Base-by-base conservation (phyloP, 2,888 invertebrate genomes). In the Perdita meconis region DNA sequence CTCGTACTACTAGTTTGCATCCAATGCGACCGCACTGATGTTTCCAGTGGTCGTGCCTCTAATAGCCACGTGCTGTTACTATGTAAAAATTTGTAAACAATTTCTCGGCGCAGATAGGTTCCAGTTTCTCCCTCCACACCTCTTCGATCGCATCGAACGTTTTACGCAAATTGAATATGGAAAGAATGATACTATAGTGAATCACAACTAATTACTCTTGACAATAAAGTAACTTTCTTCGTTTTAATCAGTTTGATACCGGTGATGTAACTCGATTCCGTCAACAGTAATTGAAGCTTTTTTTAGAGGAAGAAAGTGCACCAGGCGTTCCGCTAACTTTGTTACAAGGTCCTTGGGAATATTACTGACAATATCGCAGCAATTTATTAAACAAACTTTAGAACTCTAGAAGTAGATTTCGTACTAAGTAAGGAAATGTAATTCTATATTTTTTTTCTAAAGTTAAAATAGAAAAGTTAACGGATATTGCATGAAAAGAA, bases 1-100 rank as follows among this genome's bases (percentile, higher is more conserved):
- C 56, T 44, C 8, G n/a, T 53, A 73, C 78, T 74, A 81, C 70
- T 78, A 34, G 60, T 26, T 55, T 60, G 70, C 81, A 69, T 74
- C 81, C 73, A 73, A 67, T 78, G 78, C 42, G 60, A 81, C 64
- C 81, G 78, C 70, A 57, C n/a, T 34, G 53, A 57, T 60, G 42
- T 55, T n/a, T 61, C 44, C 50, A 57, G 30, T 61, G 42, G 22
- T 55, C 38, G 34, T 44, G 44, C 44, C 44, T 53, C 51, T 57
- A 42, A 44, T 63, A 57, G 53, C 76, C 44, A 60, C 50, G 65
- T 70, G 65, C 57, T 51, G 53, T 64, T 55, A 76, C 10, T 64
- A n/a, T n/a, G n/a, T n/a, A 66, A 24, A 69, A 71, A 47, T 67
- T 72, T 36, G 42, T 10, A 13, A 72, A 57, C 26, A 36, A 55